Evolutionary conservation across 2,797 vertebrate species (phyloP).

Genomic region (Apogon hyalosoma): DNA sequence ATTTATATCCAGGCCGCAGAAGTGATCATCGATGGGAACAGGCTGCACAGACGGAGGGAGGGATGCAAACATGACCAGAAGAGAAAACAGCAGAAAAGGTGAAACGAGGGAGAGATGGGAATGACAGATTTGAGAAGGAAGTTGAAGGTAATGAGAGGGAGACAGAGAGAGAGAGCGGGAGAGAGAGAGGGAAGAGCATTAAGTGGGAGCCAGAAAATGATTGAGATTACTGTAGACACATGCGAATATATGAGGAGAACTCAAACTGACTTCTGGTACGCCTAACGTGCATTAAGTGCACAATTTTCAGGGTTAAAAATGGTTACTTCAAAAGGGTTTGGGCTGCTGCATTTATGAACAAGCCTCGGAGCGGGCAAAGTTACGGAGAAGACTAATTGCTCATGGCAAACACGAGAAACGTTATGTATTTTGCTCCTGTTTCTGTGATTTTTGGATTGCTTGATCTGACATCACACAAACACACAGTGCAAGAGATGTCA

Average conservation of each 20-base stretch:
- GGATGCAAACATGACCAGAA: not conserved
- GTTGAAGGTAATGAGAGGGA: conserved; percentile 6
- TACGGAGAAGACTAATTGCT: conserved; percentile 63
- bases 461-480: conserved; percentile 81
- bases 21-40: conserved; percentile 95
- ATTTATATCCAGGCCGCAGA: conserved; percentile 97
- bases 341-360: conserved; percentile 54
- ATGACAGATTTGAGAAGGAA: conserved; percentile 20
- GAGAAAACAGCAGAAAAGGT: not conserved
- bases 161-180: conserved; percentile 31
- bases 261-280: conserved; percentile 59
- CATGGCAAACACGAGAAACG: conserved; percentile 62
- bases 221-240: conserved; percentile 61
- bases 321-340: conserved; percentile 61
- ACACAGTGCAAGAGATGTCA: conserved; percentile 68
- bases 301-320: conserved; percentile 63
- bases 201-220: conserved; percentile 49
- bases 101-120: conserved; percentile 13
- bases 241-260: conserved; percentile 47
- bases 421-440: conserved; percentile 61
- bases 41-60: conserved; percentile 82
- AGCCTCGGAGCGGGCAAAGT: conserved; percentile 52
- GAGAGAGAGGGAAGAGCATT: conserved; percentile 33
- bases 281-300: conserved; percentile 48
- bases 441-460: conserved; percentile 75